A percentile compares a stretch with the other conserved stretches of the same genome.
Evolutionary conservation across 2,113 vertebrate species (phyloP).

Genomic region (Cyanoderma ruficeps): DNA sequence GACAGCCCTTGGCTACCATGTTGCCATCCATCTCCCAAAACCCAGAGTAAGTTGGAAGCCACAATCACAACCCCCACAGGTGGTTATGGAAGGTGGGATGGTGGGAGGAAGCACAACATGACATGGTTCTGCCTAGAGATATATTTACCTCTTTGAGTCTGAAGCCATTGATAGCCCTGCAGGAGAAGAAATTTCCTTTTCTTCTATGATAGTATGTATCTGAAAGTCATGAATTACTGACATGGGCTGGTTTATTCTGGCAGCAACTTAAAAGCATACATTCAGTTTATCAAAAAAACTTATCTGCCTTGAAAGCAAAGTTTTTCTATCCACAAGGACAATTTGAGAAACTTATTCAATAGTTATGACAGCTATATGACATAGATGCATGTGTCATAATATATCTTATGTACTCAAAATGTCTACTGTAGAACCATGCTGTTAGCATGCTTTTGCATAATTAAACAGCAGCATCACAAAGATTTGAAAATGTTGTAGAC

Average conservation of each 20-base stretch:
- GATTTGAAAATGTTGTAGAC: background rate
- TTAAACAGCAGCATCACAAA: background rate
- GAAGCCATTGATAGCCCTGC: background rate
- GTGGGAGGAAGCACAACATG: background rate
- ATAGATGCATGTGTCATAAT: background rate
- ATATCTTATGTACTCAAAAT: no score
- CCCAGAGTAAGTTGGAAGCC: background rate
- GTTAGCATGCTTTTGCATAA: background rate
- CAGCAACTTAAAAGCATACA: background rate
- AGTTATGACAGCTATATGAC: background rate
- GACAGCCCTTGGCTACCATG: background rate
- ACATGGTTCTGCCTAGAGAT: background rate
- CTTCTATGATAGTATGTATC: background rate
- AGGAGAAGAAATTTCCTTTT: background rate
- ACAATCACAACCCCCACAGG: fast-evolving
- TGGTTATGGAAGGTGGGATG: background rate
- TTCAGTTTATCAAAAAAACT: background rate
- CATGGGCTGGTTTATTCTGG: background rate
- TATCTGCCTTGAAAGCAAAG: background rate
- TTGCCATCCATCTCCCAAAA: background rate
- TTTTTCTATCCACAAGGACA: background rate
- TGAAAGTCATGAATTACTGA: background rate
- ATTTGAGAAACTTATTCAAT: background rate
- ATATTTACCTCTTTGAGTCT: background rate
- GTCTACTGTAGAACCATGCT: background rate